phyloP scores from a whole-genome alignment of 2,888 invertebrate species.

The Hirtodrosophila histrioides region DNA sequence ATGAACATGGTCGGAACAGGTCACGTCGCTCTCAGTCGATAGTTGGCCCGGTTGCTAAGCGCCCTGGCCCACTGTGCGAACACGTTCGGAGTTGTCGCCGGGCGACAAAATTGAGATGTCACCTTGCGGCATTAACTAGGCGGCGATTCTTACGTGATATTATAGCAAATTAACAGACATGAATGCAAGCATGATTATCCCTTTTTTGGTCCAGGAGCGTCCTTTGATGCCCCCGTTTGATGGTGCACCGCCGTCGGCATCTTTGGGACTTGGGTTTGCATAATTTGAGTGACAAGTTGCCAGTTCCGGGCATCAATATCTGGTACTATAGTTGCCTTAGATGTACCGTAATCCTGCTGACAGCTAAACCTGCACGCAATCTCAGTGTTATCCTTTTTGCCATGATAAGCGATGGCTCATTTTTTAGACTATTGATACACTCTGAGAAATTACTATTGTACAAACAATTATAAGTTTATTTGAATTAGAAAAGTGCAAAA shows the following conservation, averaged over 20 bases:
- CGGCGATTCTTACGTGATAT: slow-evolving; percentile 69
- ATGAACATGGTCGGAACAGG: slow-evolving; percentile 22
- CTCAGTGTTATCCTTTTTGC: neutral
- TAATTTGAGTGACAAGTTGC: slow-evolving; percentile 63
- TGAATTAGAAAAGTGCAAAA: no score
- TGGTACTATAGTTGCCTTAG: slow-evolving; percentile 8
- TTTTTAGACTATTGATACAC: neutral
- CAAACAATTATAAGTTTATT: no score
- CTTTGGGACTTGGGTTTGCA: slow-evolving; percentile 24
- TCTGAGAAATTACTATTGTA: no score
- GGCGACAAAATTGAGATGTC: slow-evolving; percentile 73
- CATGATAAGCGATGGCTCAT: neutral
- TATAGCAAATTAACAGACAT: slow-evolving; percentile 69
- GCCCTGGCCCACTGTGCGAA: slow-evolving; percentile 38
- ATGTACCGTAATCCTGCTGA: slow-evolving; percentile 47
- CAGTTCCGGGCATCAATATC: slow-evolving; percentile 39
- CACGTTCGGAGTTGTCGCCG: slow-evolving; percentile 51
- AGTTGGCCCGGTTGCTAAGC: slow-evolving; percentile 57
- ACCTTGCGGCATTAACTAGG: slow-evolving; percentile 66
- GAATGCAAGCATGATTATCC: slow-evolving; percentile 63
- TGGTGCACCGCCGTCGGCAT: slow-evolving; percentile 35
- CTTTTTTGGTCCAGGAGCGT: slow-evolving; percentile 26
- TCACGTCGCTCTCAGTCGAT: slow-evolving; percentile 33
- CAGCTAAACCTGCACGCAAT: slow-evolving; percentile 28
- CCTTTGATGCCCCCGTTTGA: slow-evolving; percentile 28